Conservation (phyloP, 2,888 invertebrate genomes). For the Teleiodes luculella region DNA sequence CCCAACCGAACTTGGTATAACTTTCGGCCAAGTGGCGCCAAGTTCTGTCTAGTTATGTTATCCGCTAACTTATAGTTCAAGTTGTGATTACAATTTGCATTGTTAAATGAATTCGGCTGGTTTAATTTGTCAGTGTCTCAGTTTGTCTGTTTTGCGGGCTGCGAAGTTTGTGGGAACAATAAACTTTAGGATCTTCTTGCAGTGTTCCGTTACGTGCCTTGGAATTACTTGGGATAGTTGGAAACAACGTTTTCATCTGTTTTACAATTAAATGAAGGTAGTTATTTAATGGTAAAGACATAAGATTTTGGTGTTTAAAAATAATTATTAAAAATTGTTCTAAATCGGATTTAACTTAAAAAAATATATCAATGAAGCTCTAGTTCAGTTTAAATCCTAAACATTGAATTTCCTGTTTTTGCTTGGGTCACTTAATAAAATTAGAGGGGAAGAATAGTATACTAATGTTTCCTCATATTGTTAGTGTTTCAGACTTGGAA, state of each 20-base stretch:
- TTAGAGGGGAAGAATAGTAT: too few relatives aligned
- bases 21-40: conserved; percentile 24
- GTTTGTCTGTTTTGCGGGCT: conserved; percentile 5
- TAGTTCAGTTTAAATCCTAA: too few relatives aligned
- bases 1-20: background rate
- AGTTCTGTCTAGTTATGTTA: conserved; percentile 19
- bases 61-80: conserved; percentile 14
- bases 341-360: too few relatives aligned
- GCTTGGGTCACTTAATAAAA: too few relatives aligned
- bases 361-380: too few relatives aligned
- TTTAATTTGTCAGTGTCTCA: conserved; percentile 9
- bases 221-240: background rate
- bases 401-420: too few relatives aligned
- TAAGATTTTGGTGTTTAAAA: too few relatives aligned
- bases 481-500: too few relatives aligned
- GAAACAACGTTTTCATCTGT: background rate
- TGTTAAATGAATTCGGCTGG: conserved; percentile 10
- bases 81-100: conserved; percentile 12
- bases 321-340: too few relatives aligned
- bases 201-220: conserved; percentile 1
- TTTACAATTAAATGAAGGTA: background rate
- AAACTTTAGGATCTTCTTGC: background rate
- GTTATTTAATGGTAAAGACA: too few relatives aligned
- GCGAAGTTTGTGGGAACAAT: background rate
- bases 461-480: too few relatives aligned